Base-by-base conservation (phyloP, 2,888 invertebrate species). In the Metellina segmentata region DNA sequence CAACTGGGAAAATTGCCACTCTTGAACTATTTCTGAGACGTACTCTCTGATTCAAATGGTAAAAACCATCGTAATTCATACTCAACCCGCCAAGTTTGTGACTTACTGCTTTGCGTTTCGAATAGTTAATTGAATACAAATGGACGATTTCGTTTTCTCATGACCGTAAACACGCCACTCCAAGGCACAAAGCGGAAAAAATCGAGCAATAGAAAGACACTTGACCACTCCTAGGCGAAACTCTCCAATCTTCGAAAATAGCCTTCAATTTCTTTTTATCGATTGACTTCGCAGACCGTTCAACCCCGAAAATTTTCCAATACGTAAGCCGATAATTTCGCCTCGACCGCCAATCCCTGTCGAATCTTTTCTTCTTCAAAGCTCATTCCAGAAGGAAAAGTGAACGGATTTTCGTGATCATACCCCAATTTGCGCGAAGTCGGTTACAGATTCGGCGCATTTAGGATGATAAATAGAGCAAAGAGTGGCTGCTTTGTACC, bases 391-490 rank as follows among this genome's bases (percentile, higher is more conserved):
- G 20, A 53, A 53, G 83, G 74, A 83, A 83, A 83, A 83, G 83
- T 83, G 72, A 72, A 72, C 52, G 49, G 20, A 13, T n/a, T 52
- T 16, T 74, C 74, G 34, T 19, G 51, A 81, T 7, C 52, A n/a
- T 34, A 61, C 34, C 34, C 34, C 34, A 34, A 34, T 34, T 34
- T 34, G 34, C 34, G 34, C 4, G 34, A 34, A 34, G 34, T 34
- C 34, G 34, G 34, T 34, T 34, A 34, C 34, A 34, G 34, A 34
- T 51, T 49, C 49, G 51, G 11, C 53, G 49, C 72, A 20, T 52
- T 87, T 81, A 81, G 79, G 7, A 5, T 6, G 71, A 48, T 34
- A 87, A 87, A 87, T 53, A 87, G 87, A 87, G 87, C 87, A 79
- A 19, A 52, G 79, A 87, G 49, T 6, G 77, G 20, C 52, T 72